Percentiles rank a stretch among this genome's conserved stretches.
Evolutionary conservation across 2,113 vertebrate genomes (phyloP).

Genomic region (Bos javanicus): DNA sequence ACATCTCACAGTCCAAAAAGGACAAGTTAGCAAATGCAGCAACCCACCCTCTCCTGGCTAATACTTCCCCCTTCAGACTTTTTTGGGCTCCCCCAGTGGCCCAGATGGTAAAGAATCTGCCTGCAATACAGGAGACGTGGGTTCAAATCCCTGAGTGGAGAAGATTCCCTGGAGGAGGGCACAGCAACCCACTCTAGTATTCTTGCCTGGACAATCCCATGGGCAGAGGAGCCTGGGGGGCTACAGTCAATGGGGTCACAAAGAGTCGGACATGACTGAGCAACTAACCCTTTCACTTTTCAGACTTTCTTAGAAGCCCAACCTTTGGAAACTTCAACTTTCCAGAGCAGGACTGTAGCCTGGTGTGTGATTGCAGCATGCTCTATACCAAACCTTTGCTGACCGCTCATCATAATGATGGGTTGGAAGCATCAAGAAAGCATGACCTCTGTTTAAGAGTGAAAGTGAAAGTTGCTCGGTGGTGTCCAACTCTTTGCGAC

Average conservation of each 20-base stretch:
- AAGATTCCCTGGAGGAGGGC: not conserved
- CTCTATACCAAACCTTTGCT: too few relatives aligned
- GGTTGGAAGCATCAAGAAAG: not conserved
- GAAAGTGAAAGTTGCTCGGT: not conserved
- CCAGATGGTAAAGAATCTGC: not conserved
- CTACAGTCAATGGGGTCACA: not conserved
- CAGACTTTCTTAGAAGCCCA: not conserved
- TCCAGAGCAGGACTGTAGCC: not conserved
- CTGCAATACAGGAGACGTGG: not conserved
- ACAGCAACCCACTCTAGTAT: not conserved
- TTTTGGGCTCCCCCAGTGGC: not conserved
- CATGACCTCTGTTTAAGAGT: not conserved
- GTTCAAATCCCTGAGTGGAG: rapidly evolving
- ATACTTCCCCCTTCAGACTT: not conserved
- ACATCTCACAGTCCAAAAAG: not conserved
- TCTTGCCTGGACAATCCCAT: not conserved
- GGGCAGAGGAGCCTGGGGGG: not conserved
- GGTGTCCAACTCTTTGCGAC: not conserved
- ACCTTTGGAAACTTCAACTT: not conserved
- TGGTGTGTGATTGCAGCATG: not conserved
- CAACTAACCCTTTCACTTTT: not conserved
- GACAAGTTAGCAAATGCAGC: not conserved
- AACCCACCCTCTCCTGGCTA: not conserved
- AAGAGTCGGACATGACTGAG: not conserved
- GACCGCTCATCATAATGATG: not conserved